Evolutionary conservation across 2,797 vertebrate species (phyloP), one percentile per base, ranked within the genome.

Genomic region (Coreius guichenoti): DNA sequence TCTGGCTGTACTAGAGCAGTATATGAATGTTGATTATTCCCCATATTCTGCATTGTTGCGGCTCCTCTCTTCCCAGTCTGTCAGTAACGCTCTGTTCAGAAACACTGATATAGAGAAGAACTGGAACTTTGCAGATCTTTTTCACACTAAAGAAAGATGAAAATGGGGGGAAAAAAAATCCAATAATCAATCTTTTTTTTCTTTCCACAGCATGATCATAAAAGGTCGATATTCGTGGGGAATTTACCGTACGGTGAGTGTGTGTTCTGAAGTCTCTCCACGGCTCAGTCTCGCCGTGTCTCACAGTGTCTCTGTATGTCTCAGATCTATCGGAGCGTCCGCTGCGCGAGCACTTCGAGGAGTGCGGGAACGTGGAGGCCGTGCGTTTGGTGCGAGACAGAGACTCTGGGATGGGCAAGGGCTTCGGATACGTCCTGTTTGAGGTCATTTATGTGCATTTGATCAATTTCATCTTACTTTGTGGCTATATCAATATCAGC

Each of bases 391-490:
- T 99, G 80, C 94, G 98, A 45, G 97, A 99, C 93, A 89, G 88
- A 5, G 91, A 87, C 16, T 96, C 97, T 0, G 97, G 98, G n/a
- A 56, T 96, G 8, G 97, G 98, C 0, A 98, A 97, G 88, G 98
- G 98, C 47, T 99, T 99, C 0, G 98, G 98, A 82, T 99, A 98
- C 0, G 87, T 99, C 80, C 95, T 98, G n/a, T 99, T 99, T 81
- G 92, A 98, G 96, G 61, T 58, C 54, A 58, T 11, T 56, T 11
- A 56, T 51, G 3, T n/a, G 54, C 8, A 11, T n/a, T 23, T 56
- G 1, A 51, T 51, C 49, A 51, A 17, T 19, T 17, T 51, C 7
- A 5, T 49, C 16, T 49, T 16, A 1, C 13, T 13, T 16, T 5
- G 1, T 49, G 16, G 1, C 47, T 14, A 6, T 6, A 8, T 2